phyloP scores from a whole-genome alignment of 2,797 vertebrate genomes.

The Eupleurogrammus muticus region DNA sequence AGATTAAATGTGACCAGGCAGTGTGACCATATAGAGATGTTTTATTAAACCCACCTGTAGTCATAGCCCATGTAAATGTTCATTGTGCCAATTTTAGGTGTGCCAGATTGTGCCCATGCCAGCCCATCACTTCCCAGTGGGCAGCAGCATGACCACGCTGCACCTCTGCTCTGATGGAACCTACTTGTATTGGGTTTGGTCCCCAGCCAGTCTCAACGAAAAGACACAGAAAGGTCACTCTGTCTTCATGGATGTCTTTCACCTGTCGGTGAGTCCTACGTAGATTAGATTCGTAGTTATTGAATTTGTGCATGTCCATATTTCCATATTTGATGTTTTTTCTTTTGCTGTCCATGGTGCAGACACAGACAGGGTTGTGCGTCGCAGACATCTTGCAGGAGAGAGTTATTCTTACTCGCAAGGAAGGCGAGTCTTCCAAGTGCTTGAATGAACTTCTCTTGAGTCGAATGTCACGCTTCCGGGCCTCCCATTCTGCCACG shows the following conservation, averaged over 20 bases:
- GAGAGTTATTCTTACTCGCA: slow-evolving; percentile 94
- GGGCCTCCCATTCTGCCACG: slow-evolving; percentile 96
- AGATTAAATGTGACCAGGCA: neutral
- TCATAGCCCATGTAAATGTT: neutral
- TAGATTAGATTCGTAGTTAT: neutral
- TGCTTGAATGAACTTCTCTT: slow-evolving; percentile 99
- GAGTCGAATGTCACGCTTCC: slow-evolving; percentile 96
- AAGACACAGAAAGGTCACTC: slow-evolving; percentile 99
- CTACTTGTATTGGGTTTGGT: slow-evolving; percentile 99
- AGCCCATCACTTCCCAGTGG: slow-evolving; percentile 93
- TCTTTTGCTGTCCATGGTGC: slow-evolving; percentile 12
- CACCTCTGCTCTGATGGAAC: slow-evolving; percentile 98
- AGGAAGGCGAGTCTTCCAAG: slow-evolving; percentile 98
- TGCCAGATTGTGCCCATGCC: slow-evolving; percentile 96
- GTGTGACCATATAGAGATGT: too few relatives aligned
- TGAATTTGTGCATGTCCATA: neutral
- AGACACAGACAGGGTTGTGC: slow-evolving; percentile 92
- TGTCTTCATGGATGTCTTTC: slow-evolving; percentile 99
- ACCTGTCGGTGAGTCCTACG: slow-evolving; percentile 86
- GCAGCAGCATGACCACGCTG: slow-evolving; percentile 96
- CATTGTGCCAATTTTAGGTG: slow-evolving; percentile 81
- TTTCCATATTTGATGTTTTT: slow-evolving; percentile 15
- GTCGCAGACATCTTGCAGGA: slow-evolving; percentile 91
- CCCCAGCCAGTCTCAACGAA: slow-evolving; percentile 96
- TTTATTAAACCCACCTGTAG: neutral